These are phyloP conservation scores for Mesaphorura yosii DNA, from an alignment of 1,140 invertebrate genomes.

Conservation along the genomic window DNA sequence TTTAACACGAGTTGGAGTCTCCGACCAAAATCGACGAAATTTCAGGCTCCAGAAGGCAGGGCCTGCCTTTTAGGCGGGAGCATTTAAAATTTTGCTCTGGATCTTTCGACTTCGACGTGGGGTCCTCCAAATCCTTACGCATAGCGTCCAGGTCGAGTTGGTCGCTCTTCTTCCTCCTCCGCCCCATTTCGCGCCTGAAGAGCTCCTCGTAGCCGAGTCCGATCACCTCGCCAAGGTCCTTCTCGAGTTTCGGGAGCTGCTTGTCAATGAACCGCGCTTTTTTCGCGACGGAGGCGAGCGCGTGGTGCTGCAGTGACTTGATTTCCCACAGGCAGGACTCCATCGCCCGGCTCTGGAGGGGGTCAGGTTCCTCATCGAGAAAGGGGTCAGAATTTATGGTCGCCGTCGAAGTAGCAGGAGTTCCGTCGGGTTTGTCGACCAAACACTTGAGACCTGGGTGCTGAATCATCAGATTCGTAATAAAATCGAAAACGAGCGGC, in stretches of 20 bases:
- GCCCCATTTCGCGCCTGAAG: no score
- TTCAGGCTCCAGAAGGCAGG: no score
- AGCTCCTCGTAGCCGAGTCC: slow-evolving; percentile 47
- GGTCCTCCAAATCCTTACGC: no score
- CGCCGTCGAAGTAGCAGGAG: no score
- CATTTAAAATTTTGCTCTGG: no score
- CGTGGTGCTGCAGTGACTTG: slow-evolving; percentile 57
- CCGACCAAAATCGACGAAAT: no score
- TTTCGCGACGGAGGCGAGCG: slow-evolving; percentile 54
- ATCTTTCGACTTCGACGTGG: no score
- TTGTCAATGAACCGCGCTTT: slow-evolving; percentile 57
- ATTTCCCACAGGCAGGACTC: slow-evolving; percentile 88
- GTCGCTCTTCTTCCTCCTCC: no score
- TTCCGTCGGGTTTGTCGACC: slow-evolving; percentile 44
- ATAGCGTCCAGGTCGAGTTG: no score
- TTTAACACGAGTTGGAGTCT: no score
- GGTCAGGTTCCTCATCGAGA: slow-evolving; percentile 64
- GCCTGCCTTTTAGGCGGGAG: no score
- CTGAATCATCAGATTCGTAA: slow-evolving; percentile 73
- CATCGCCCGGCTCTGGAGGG: slow-evolving; percentile 60
- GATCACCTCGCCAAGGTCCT: slow-evolving; percentile 49
- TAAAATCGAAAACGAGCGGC: slow-evolving; percentile 63
- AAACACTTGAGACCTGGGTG: slow-evolving; percentile 72
- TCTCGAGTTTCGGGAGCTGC: slow-evolving; percentile 52
- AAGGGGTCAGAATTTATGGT: slow-evolving; percentile 60